phyloP scores from a whole-genome alignment of 2,888 invertebrate genomes.

The Halictus ligatus region DNA sequence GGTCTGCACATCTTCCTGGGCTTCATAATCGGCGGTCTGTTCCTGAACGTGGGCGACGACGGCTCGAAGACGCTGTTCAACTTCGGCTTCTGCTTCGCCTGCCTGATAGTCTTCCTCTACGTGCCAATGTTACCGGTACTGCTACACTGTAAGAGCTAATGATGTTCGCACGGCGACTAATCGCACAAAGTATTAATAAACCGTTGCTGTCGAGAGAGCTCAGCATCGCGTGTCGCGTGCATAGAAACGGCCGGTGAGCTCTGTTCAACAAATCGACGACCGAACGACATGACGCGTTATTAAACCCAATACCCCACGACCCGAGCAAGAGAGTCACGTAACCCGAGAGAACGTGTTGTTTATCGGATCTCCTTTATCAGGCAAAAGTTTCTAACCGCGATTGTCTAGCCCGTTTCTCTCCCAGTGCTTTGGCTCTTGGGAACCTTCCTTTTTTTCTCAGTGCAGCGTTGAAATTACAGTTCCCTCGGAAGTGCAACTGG shows the following conservation, averaged over 20 bases:
- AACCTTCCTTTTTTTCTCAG: neutral
- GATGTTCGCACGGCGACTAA: neutral
- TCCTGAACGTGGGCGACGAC: conserved; percentile 91
- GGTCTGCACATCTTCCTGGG: conserved; percentile 89
- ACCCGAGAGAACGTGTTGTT: neutral
- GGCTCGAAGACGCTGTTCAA: conserved; percentile 93
- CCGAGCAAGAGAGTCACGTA: neutral
- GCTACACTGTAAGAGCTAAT: conserved; percentile 89
- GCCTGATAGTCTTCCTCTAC: conserved; percentile 92
- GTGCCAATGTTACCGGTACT: conserved; percentile 93
- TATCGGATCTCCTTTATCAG: neutral
- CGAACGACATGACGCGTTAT: neutral
- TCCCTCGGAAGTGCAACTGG: conserved; percentile 90
- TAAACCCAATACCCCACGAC: neutral
- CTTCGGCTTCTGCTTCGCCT: conserved; percentile 93
- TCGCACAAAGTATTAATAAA: neutral
- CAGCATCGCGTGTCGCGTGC: neutral
- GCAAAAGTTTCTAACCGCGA: conserved; percentile 1
- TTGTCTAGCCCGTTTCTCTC: neutral
- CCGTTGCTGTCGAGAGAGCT: neutral
- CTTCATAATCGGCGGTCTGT: conserved; percentile 89
- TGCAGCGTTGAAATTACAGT: conserved; percentile 85
- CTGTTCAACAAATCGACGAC: neutral
- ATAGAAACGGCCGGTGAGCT: neutral
- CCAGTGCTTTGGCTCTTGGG: neutral